phyloP scores from a whole-genome alignment of 2,113 vertebrate species.

The Cepphus grylle region DNA sequence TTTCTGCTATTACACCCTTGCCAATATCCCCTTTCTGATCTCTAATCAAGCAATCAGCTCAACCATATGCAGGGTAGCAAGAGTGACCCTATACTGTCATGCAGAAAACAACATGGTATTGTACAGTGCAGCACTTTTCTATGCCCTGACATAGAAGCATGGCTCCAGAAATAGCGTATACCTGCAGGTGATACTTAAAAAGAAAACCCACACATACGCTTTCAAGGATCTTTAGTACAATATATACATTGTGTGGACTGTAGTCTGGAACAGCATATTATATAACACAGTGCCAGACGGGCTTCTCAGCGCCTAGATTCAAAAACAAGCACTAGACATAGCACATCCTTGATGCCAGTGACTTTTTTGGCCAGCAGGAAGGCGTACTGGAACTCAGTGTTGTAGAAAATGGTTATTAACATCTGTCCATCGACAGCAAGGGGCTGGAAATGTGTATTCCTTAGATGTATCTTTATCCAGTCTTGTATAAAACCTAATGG shows the following conservation, averaged over 20 bases:
- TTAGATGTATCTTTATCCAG: background rate
- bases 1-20: background rate
- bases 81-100: background rate
- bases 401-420: background rate
- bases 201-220: background rate
- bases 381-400: background rate
- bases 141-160: background rate
- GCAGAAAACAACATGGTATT: background rate
- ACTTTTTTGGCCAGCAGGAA: background rate
- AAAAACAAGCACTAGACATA: background rate
- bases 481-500: background rate
- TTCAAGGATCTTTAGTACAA: conserved; percentile 27
- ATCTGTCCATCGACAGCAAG: background rate
- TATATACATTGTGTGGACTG: background rate
- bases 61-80: background rate
- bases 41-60: background rate
- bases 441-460: background rate
- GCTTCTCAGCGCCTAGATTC: background rate
- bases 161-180: conserved; percentile 20
- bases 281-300: background rate
- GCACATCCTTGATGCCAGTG: background rate
- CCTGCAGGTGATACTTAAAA: conserved; percentile 28
- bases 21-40: conserved; percentile 30
- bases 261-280: background rate
- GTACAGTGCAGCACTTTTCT: background rate